Conservation (phyloP, 2,113 vertebrate species). For the Ifrita kowaldi region DNA sequence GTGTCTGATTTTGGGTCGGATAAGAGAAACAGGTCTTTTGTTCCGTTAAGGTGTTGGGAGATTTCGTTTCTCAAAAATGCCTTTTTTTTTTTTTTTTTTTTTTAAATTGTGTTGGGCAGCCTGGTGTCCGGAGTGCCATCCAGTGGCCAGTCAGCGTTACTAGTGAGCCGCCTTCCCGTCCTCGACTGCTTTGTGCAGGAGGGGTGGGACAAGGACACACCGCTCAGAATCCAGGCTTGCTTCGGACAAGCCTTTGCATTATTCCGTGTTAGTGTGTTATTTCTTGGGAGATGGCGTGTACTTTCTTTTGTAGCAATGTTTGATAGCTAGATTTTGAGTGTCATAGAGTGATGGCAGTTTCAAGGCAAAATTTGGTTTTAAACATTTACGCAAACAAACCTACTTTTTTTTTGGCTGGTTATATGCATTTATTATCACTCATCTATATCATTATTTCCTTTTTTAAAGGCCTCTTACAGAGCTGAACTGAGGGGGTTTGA, state of each 20-base stretch:
- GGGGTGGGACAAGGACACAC: not conserved
- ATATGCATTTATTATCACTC: constrained; percentile 1
- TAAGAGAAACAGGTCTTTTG: not conserved
- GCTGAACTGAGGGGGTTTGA: not conserved
- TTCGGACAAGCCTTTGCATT: not conserved
- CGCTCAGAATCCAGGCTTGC: not conserved
- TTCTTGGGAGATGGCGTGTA: not conserved
- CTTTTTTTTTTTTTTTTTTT: accelerated
- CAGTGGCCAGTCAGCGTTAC: not conserved
- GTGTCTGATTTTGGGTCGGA: accelerated
- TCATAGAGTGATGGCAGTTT: not conserved
- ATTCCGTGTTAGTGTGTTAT: not conserved
- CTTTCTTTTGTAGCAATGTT: not conserved
- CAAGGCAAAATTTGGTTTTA: not conserved
- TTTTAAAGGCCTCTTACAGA: not conserved
- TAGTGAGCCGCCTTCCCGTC: accelerated
- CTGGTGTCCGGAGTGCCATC: not conserved
- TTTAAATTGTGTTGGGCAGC: not conserved
- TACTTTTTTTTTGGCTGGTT: not conserved
- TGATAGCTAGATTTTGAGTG: not conserved
- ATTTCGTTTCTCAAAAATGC: not conserved
- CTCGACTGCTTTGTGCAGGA: not conserved
- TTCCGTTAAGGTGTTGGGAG: not conserved
- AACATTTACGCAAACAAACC: not conserved
- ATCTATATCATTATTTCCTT: not conserved